Base-by-base conservation (phyloP, 2,797 vertebrate species). In the Fratercula arctica region DNA sequence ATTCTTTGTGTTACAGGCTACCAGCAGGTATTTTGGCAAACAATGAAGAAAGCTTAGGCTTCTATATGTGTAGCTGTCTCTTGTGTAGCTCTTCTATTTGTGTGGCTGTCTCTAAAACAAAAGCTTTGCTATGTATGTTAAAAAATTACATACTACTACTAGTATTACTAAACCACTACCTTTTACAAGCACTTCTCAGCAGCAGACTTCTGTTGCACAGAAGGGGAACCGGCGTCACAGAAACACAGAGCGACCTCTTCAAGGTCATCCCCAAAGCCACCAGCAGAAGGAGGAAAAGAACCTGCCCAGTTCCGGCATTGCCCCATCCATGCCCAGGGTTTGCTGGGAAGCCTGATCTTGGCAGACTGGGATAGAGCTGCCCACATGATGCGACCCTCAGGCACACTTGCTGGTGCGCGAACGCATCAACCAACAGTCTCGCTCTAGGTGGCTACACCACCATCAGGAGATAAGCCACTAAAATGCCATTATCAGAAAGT, bases 321-420 rank as follows among this genome's bases (percentile, higher is more conserved):
- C 60, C 51, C 48, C 64, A 41, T 23, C 51, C 43, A 12, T 51
- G 50, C 50, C 50, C 25, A 16, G 51, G 28, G 43, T 11, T 15
- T 26, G 54, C 56, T 10, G 10, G 13, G 33, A 63, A 53, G 50
- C 37, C 60, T 11, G 25, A 15, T 28, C 46, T 25, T 19, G 53
- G 75, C 70, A 78, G 66, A 28, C 14, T 0, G 11, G 50, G 89
- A 28, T 28, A 50, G 16, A 28, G 89, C 63, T 67, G 67, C 83
- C 39, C 41, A 5, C 46, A 11, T 0, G 29, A 4, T 7, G 16
- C 0, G 11, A 63, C 63, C 90, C 72, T 29, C 35, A 6, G 73
- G 76, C 85, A 89, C 59, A 3, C 60, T 31, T 1, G 24, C 81
- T 84, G 77, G 48, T 13, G 57, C 41, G 67, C 4, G 3, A 85